Conservation (phyloP, 2,113 vertebrate genomes). For the Addax nasomaculatus region DNA sequence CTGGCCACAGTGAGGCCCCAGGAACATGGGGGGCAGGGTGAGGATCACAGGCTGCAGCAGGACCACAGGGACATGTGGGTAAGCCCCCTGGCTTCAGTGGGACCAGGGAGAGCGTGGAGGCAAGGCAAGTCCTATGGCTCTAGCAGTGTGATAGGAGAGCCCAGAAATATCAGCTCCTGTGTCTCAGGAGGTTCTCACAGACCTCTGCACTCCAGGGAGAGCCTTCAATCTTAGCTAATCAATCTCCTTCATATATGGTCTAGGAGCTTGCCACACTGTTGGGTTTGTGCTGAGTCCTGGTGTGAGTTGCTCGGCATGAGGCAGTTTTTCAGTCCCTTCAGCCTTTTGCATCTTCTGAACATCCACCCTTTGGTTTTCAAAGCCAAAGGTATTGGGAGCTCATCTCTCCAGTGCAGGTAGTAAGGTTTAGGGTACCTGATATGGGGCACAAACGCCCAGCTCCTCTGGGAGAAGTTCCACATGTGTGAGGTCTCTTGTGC, state of each 20-base stretch:
- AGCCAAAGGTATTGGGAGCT: not conserved
- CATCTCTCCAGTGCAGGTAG: not conserved
- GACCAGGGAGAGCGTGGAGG: rapidly evolving
- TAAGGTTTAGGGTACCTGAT: not conserved
- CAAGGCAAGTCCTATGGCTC: not conserved
- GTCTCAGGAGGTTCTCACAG: not conserved
- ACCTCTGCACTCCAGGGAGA: not conserved
- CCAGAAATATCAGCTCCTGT: not conserved
- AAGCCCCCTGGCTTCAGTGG: not conserved
- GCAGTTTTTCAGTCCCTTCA: not conserved
- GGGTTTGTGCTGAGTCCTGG: not conserved
- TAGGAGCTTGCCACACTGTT: not conserved
- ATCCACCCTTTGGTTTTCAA: not conserved
- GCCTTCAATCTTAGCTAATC: not conserved
- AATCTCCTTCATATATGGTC: not conserved
- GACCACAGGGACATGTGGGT: not conserved
- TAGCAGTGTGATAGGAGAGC: not conserved
- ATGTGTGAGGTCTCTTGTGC: not conserved
- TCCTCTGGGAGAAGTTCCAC: not conserved
- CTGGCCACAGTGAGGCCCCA: not conserved
- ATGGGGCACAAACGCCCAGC: rapidly evolving
- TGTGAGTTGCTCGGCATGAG: not conserved
- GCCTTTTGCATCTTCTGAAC: not conserved
- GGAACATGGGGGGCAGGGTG: rapidly evolving
- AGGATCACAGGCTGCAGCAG: not conserved